These are phyloP conservation scores for Coenonympha arcania DNA, from an alignment of 2,888 invertebrate species.

Conservation along the genomic window DNA sequence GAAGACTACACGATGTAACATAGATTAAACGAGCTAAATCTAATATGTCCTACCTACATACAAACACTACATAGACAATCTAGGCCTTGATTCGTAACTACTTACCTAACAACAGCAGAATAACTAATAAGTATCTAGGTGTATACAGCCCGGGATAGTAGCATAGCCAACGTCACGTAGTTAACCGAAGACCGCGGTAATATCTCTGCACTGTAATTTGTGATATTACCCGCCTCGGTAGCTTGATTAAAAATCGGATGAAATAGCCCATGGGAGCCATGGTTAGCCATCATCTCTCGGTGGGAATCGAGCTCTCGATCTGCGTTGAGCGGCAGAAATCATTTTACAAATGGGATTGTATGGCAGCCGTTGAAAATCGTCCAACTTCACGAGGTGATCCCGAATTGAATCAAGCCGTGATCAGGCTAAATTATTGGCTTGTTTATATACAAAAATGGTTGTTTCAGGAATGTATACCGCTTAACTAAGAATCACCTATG, in stretches of 20 bases:
- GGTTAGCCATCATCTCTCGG: conserved; percentile 20
- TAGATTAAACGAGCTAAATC: neutral
- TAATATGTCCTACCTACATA: neutral
- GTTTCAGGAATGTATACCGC: too few species aligned
- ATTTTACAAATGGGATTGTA: conserved; percentile 4
- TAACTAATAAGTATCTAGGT: neutral
- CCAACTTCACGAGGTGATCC: neutral
- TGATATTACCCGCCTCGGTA: conserved; percentile 65
- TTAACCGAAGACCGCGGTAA: conserved; percentile 46
- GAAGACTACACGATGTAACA: too few species aligned
- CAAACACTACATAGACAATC: neutral
- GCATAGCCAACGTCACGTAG: conserved; percentile 23
- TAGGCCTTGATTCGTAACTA: neutral
- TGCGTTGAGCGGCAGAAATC: conserved; percentile 13
- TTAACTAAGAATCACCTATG: too few species aligned
- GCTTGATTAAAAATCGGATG: conserved; percentile 65
- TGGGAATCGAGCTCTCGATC: conserved; percentile 13
- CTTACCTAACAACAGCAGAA: neutral
- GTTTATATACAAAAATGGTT: too few species aligned
- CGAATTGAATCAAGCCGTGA: neutral
- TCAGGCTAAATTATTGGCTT: neutral
- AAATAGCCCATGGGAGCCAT: conserved; percentile 54
- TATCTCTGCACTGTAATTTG: conserved; percentile 68
- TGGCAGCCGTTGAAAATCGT: neutral
- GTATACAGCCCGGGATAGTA: neutral